Evolutionary conservation across 2,888 invertebrate species (phyloP).

Genomic region (Sarcophaga carnaria): DNA sequence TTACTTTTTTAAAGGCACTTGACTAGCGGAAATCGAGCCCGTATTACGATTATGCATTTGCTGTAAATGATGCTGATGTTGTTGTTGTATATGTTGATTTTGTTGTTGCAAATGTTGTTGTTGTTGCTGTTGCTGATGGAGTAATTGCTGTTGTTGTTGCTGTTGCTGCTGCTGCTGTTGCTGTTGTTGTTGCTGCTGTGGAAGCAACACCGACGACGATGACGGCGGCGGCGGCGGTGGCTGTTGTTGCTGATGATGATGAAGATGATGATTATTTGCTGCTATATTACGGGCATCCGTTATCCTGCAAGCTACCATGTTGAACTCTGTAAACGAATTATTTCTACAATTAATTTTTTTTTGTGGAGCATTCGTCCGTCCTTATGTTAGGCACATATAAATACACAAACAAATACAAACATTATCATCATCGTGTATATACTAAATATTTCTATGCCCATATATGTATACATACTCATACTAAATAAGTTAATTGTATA

Average conservation of each 20-base stretch:
- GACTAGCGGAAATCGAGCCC: conserved; percentile 92
- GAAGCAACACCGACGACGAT: background rate
- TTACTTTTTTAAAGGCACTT: conserved; percentile 99
- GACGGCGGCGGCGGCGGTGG: conserved; percentile 64
- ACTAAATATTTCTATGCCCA: conserved; percentile 52
- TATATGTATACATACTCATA: conserved; percentile 5
- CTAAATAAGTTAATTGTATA: conserved; percentile 64
- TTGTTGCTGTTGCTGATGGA: conserved; percentile 72
- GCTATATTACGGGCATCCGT: conserved; percentile 94
- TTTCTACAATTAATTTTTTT: conserved; percentile 84
- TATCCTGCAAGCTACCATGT: conserved; percentile 98
- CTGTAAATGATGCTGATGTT: conserved; percentile 72
- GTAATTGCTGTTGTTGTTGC: conserved; percentile 72
- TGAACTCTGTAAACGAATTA: conserved; percentile 95
- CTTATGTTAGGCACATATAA: conserved; percentile 73
- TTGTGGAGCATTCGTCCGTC: conserved; percentile 82
- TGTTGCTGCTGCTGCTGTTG: conserved; percentile 71
- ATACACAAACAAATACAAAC: conserved; percentile 66
- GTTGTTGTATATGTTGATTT: conserved; percentile 66
- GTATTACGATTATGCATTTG: conserved; percentile 81
- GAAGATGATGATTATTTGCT: conserved; percentile 82
- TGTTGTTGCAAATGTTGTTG: conserved; percentile 72
- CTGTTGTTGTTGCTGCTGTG: conserved; percentile 26
- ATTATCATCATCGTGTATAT: conserved; percentile 64
- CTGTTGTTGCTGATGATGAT: conserved; percentile 73